Evolutionary conservation across 1,140 invertebrate species (phyloP).

Genomic region (Eufriesea mexicana): DNA sequence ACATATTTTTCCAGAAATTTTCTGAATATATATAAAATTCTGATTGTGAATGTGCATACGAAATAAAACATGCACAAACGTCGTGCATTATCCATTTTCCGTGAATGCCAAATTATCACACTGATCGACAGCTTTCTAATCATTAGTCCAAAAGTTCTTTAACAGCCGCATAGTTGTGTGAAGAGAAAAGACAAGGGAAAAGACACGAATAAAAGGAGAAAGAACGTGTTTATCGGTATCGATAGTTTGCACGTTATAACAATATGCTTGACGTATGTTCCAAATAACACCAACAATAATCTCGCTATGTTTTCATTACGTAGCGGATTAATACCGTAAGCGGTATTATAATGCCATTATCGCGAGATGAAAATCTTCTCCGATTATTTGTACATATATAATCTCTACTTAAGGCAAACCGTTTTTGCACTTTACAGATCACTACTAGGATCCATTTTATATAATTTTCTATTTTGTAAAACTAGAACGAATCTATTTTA

Average conservation of each 20-base stretch:
- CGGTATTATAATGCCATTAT: neutral
- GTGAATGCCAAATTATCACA: neutral
- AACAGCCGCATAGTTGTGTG: neutral
- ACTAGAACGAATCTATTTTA: neutral
- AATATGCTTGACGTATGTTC: neutral
- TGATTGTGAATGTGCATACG: slow-evolving; percentile 41
- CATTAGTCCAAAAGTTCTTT: neutral
- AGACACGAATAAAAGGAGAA: neutral
- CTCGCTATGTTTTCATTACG: neutral
- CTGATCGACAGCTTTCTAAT: neutral
- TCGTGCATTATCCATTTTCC: neutral
- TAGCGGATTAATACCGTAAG: too few species aligned
- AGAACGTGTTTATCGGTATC: neutral
- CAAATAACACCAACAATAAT: neutral
- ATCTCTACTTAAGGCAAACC: slow-evolving; percentile 56
- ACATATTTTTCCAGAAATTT: slow-evolving; percentile 28
- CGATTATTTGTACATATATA: slow-evolving; percentile 26
- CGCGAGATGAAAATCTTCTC: neutral
- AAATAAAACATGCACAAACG: too few species aligned
- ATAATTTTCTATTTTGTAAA: neutral
- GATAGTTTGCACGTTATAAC: slow-evolving; percentile 2
- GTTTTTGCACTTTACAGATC: slow-evolving; percentile 50
- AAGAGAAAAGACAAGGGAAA: neutral
- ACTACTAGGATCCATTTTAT: neutral
- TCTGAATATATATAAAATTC: slow-evolving; percentile 56